Percentiles rank a stretch among this genome's conserved stretches.
Evolutionary conservation across 2,888 invertebrate species (phyloP).

Genomic region (Rotaria macrura): DNA sequence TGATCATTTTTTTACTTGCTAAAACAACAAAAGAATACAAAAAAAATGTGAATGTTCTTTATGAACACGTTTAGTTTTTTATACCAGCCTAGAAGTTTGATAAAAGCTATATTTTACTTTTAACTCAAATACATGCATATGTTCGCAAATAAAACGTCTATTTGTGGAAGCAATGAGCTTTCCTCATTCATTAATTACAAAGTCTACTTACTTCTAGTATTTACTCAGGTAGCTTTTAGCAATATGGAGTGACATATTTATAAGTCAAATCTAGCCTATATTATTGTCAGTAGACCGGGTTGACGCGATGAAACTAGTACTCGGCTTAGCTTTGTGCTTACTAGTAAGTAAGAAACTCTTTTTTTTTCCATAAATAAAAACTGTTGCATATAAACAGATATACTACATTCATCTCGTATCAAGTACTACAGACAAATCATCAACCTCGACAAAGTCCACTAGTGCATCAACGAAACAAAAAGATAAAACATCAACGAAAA

Average conservation of each 20-base stretch:
- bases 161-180: not conserved
- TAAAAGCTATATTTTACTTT: not conserved
- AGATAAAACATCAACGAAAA: not conserved
- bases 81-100: not conserved
- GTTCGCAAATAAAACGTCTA: not conserved
- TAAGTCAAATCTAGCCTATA: too few relatives aligned
- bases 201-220: not conserved
- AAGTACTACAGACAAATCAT: not conserved
- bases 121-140: not conserved
- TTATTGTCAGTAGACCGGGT: too few relatives aligned
- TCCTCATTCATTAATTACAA: not conserved
- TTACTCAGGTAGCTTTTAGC: too few relatives aligned
- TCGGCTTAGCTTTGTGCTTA: not conserved
- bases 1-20: too few relatives aligned
- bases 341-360: not conserved
- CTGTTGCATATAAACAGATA: not conserved
- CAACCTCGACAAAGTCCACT: not conserved
- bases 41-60: too few relatives aligned
- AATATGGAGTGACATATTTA: too few relatives aligned
- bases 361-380: not conserved
- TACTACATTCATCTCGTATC: not conserved
- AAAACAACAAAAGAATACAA: too few relatives aligned
- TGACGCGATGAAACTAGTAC: not conserved
- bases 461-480: not conserved
- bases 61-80: too few relatives aligned